A percentile compares a stretch with the other conserved stretches of the same genome.
phyloP scores from a whole-genome alignment of 2,797 vertebrate genomes.

The Alca torda region DNA sequence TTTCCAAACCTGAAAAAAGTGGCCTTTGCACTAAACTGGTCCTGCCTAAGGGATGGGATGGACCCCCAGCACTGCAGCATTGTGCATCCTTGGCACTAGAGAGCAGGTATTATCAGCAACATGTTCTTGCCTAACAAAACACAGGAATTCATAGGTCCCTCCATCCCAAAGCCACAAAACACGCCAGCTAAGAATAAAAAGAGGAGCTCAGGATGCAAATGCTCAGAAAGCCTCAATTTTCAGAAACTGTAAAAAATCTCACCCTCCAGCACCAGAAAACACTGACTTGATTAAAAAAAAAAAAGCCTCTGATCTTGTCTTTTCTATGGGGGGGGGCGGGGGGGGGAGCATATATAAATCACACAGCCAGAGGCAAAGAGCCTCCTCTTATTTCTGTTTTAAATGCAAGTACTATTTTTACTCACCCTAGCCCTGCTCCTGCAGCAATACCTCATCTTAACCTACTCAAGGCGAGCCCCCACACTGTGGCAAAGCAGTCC shows the following conservation, averaged over 20 bases:
- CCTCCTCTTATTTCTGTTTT: not conserved
- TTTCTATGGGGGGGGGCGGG: not conserved
- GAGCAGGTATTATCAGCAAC: not conserved
- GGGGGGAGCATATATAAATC: not conserved
- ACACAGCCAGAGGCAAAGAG: not conserved
- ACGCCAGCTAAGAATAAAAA: not conserved
- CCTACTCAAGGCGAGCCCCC: rapidly evolving
- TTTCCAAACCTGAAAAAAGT: not conserved
- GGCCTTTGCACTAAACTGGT: not conserved
- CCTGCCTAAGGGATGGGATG: not conserved
- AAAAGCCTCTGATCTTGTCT: not conserved
- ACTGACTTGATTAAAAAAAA: not conserved
- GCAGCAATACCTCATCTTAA: not conserved
- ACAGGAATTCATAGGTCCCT: not conserved
- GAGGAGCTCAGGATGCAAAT: not conserved
- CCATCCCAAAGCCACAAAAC: not conserved
- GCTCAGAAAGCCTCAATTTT: not conserved
- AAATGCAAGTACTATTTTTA: not conserved
- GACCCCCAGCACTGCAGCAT: not conserved
- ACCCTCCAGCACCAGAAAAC: not conserved
- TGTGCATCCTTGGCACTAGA: not conserved
- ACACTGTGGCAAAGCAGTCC: not conserved
- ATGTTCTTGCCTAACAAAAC: not conserved
- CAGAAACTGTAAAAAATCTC: not conserved
- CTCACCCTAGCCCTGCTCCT: not conserved